These are phyloP conservation scores for Prunella strophiata DNA, from an alignment of 2,797 vertebrate species.

Conservation along the genomic window DNA sequence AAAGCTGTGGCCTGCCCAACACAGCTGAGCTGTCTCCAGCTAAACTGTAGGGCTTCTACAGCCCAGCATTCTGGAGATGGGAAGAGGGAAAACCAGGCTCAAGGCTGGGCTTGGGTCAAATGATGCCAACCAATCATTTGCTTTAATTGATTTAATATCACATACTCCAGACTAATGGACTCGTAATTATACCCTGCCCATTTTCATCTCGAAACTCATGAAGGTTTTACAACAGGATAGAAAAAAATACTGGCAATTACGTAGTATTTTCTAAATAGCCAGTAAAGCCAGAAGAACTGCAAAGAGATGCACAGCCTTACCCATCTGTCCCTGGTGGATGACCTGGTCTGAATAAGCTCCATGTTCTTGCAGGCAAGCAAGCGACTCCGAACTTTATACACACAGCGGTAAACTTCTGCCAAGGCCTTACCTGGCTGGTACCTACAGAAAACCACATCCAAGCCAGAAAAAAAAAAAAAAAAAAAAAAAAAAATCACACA, in stretches of 20 bases:
- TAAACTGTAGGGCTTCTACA: neutral
- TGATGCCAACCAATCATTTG: neutral
- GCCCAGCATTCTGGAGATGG: neutral
- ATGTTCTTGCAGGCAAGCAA: constrained; percentile 96
- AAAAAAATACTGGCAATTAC: neutral
- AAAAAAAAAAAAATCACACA: neutral
- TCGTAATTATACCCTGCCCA: neutral
- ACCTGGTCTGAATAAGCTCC: constrained; percentile 92
- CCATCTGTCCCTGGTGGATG: constrained; percentile 93
- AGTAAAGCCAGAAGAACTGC: neutral
- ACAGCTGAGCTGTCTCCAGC: neutral
- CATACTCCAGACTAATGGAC: neutral
- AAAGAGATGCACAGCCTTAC: constrained; percentile 74
- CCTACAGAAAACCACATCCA: constrained; percentile 71
- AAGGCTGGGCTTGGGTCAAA: neutral
- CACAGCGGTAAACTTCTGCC: constrained; percentile 92
- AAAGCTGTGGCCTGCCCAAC: neutral
- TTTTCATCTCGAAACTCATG: neutral
- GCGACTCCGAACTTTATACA: constrained; percentile 95
- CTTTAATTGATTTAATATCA: neutral
- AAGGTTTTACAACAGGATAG: neutral
- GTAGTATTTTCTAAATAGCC: neutral
- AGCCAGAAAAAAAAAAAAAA: neutral
- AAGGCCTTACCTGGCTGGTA: constrained; percentile 95
- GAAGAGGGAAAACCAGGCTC: neutral